phyloP scores from a whole-genome alignment of 2,113 vertebrate species.

The Chrysemys picta region DNA sequence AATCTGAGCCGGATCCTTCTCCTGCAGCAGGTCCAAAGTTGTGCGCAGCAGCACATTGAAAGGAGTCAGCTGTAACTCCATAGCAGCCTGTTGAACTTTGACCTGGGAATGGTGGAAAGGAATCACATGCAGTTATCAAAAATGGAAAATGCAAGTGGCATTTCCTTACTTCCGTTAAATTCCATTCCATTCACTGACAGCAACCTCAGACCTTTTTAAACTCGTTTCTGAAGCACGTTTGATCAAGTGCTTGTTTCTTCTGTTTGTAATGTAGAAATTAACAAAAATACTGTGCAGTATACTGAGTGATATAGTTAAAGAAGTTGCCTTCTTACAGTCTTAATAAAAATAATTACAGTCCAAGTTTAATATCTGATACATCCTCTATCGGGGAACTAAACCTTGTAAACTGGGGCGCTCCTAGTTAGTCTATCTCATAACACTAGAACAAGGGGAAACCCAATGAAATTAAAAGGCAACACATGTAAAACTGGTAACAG shows the following conservation, averaged over 20 bases:
- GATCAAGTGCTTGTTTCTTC: neutral
- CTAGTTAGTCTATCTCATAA: neutral
- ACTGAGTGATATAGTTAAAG: neutral
- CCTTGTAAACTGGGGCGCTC: neutral
- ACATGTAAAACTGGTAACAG: slow-evolving; percentile 23
- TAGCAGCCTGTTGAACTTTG: slow-evolving; percentile 92
- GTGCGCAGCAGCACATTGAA: slow-evolving; percentile 91
- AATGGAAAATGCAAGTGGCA: rapidly evolving
- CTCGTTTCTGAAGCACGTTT: neutral
- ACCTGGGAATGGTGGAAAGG: slow-evolving; percentile 77
- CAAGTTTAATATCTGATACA: neutral
- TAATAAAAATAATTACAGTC: neutral
- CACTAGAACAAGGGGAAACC: slow-evolving; percentile 25
- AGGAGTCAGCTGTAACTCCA: slow-evolving; percentile 94
- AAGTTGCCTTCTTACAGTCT: neutral
- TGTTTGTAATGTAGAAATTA: neutral
- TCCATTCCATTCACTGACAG: neutral
- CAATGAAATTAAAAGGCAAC: neutral
- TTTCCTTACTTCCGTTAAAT: neutral
- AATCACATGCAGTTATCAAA: neutral
- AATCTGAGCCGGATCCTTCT: slow-evolving; percentile 94
- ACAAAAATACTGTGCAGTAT: neutral
- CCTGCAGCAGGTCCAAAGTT: slow-evolving; percentile 93
- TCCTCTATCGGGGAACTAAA: neutral
- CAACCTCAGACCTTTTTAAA: neutral